Percentiles rank a stretch among this genome's conserved stretches.
phyloP scores from a whole-genome alignment of 2,113 vertebrate genomes.

The Hyaena hyaena region DNA sequence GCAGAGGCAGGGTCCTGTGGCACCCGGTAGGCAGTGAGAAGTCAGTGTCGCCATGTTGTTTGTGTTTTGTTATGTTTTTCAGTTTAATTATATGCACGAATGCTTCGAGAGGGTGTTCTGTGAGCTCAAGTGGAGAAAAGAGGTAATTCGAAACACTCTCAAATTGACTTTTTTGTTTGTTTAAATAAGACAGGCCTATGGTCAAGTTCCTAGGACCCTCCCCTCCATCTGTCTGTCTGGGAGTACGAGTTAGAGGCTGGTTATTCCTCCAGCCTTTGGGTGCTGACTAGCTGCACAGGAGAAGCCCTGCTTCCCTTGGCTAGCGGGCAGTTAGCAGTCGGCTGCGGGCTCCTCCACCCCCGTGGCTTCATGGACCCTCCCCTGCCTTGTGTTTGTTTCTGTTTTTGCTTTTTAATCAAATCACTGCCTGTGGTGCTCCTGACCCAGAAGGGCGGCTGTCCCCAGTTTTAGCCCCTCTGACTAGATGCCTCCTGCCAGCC shows the following conservation, averaged over 20 bases:
- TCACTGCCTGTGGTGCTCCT: not conserved
- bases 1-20: not conserved
- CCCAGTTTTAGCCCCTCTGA: not conserved
- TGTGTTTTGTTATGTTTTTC: conserved; percentile 51
- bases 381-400: not conserved
- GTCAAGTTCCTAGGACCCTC: conserved; percentile 2
- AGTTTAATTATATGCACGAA: conserved; percentile 99
- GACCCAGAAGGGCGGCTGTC: not conserved
- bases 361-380: conserved; percentile 18
- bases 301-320: not conserved
- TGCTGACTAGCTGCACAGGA: not conserved
- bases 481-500: not conserved
- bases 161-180: not conserved
- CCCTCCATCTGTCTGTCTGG: conserved; percentile 39
- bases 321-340: too few relatives aligned
- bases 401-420: not conserved
- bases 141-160: conserved; percentile 86
- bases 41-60: not conserved
- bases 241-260: conserved; percentile 51
- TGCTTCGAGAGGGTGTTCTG: conserved; percentile 99
- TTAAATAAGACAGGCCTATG: conserved; percentile 3
- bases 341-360: conserved; percentile 21
- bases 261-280: not conserved
- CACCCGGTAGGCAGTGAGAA: not conserved
- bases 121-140: conserved; percentile 98